Base-by-base conservation (phyloP, 2,888 invertebrate genomes). In the Hofmannophila pseudospretella region DNA sequence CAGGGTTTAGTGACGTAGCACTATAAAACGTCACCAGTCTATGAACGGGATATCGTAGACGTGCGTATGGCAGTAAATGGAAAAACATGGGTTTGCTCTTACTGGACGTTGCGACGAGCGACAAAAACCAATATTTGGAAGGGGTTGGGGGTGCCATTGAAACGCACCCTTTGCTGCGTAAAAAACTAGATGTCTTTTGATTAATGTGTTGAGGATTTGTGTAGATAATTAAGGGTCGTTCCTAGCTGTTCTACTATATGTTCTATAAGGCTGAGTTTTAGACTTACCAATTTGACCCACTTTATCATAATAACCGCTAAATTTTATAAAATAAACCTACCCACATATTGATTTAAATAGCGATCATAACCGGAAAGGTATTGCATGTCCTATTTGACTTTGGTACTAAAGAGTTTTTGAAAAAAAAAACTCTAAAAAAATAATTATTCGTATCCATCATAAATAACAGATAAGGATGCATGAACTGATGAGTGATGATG, bases 81-180 rank as follows among this genome's bases (percentile, higher is more conserved):
- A 71, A 79, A 84, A 82, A 86, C 85, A 86, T 55, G 85, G 65
- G 54, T 84, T 84, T 79, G 84, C 85, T 85, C 76, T 86, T 84
- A 86, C 81, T 75, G 80, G 81, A 72, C 81, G 67, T 43, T 55
- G 54, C 67, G 41, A 41, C 47, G 58, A 51, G 54, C 59, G 43
- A 77, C 79, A 84, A 85, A 85, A 84, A 86, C 86, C 84, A 86
- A 86, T 85, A 85, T 85, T 85, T 81, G 73, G 67, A 76, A 79
- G 79, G 84, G 84, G 77, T 70, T 76, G 78, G 79, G 84, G 84
- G 77, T 70, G 63, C 78, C 57, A 78, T 82, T 81, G 66, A 81
- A 76, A 70, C 64, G 54, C 73, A 75, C 84, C 84, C 84, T 80
- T 81, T 78, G 63, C 54, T 48, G 49, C 51, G 52, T 63, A 68